Evolutionary conservation across 2,888 invertebrate genomes (phyloP).

Genomic region (Cephus pygmeus): DNA sequence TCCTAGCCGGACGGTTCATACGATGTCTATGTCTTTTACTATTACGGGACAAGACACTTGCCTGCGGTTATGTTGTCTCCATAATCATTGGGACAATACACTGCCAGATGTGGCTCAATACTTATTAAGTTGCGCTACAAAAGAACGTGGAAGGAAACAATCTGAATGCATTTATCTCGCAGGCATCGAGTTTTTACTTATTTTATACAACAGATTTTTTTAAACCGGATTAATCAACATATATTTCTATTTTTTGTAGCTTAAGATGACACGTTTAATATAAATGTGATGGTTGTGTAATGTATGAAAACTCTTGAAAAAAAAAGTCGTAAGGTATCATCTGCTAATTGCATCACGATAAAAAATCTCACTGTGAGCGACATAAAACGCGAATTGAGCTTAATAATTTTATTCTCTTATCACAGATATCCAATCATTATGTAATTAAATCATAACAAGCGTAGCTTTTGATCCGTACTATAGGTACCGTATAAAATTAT

Average conservation of each 20-base stretch:
- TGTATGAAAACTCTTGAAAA: not conserved
- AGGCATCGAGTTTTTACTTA: constrained; percentile 22
- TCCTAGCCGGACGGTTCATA: not conserved
- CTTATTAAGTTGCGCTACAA: constrained; percentile 49
- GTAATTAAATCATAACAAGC: not conserved
- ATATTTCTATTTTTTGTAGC: constrained; percentile 52
- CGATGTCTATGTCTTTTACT: not conserved
- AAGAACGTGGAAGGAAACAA: constrained; percentile 50
- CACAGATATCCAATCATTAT: not conserved
- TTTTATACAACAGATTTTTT: constrained; percentile 36
- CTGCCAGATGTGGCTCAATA: constrained; percentile 62
- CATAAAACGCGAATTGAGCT: not conserved
- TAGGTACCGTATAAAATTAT: not conserved
- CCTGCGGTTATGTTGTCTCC: not conserved
- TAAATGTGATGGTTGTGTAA: not conserved
- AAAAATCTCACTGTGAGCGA: not conserved
- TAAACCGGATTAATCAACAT: constrained; percentile 31
- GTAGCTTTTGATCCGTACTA: not conserved
- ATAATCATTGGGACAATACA: constrained; percentile 45
- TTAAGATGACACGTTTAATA: constrained; percentile 11
- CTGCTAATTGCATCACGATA: not conserved
- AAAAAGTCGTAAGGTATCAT: not conserved
- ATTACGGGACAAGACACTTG: not conserved
- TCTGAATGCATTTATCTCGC: constrained; percentile 28
- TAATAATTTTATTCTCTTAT: not conserved